phyloP scores from a whole-genome alignment of 1,140 invertebrate genomes.

The Ylistrum balloti region DNA sequence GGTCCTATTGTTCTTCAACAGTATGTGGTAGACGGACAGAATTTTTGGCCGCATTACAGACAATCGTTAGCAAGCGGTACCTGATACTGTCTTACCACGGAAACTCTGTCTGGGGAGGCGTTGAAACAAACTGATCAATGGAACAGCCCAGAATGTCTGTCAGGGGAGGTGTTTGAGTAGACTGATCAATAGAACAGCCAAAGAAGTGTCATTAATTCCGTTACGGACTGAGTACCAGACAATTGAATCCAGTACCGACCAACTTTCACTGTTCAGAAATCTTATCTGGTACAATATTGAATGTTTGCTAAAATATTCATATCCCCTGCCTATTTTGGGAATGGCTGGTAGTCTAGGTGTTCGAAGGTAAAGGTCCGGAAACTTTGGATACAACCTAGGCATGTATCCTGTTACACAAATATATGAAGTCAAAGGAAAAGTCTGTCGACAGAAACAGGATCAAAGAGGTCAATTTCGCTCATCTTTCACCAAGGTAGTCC shows the following conservation, averaged over 20 bases:
- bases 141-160: neutral
- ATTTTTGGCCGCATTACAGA: too few species aligned
- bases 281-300: neutral
- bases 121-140: neutral
- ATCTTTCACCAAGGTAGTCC: neutral
- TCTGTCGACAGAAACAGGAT: neutral
- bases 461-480: neutral
- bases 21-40: too few species aligned
- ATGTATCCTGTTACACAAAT: neutral
- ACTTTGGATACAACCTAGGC: neutral
- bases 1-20: too few species aligned
- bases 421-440: neutral
- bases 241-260: neutral
- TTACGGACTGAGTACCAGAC: neutral
- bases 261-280: neutral
- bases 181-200: conserved; percentile 31
- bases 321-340: neutral
- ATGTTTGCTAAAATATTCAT: neutral
- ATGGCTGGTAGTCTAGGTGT: neutral
- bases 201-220: too few species aligned
- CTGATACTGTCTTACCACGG: neutral
- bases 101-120: neutral
- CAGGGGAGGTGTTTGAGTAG: neutral
- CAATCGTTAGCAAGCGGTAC: neutral
- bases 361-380: neutral